These are phyloP conservation scores for Dendronephthya gigantea DNA, from an alignment of 64 coral and sea anemone species.

Conservation along the genomic window DNA sequence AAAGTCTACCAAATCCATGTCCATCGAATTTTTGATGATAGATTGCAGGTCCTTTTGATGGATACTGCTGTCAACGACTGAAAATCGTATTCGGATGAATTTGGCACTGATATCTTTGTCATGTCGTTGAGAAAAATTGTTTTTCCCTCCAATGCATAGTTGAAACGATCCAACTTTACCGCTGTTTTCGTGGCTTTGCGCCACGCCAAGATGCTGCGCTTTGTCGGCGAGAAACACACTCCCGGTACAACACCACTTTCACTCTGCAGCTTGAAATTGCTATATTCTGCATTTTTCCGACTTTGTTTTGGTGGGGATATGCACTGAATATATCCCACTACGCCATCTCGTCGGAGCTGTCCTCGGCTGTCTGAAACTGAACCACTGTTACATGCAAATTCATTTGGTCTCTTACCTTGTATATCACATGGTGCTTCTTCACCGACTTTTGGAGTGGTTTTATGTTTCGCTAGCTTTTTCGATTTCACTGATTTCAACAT, in stretches of 20 bases:
- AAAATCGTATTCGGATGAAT: not conserved
- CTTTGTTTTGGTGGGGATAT: not conserved
- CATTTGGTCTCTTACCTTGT: not conserved
- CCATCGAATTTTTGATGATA: not conserved
- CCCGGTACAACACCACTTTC: not conserved
- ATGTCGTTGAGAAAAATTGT: slow-evolving; percentile 18
- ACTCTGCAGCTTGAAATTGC: not conserved
- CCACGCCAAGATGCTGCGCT: not conserved
- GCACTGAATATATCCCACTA: not conserved
- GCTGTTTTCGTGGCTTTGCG: not conserved
- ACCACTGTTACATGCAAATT: not conserved
- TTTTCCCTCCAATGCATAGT: not conserved
- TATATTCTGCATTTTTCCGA: not conserved
- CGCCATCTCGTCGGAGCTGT: not conserved
- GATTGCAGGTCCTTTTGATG: not conserved
- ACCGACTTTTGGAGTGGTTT: not conserved
- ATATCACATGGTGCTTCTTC: not conserved
- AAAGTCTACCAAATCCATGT: not conserved
- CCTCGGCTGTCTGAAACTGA: not conserved
- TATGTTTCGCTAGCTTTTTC: not conserved
- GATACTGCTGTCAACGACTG: not conserved
- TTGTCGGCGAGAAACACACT: not conserved
- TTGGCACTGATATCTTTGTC: not conserved
- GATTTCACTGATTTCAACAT: not conserved
- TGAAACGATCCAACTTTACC: not conserved